A percentile compares a stretch with the other conserved stretches of the same genome.
These are phyloP conservation scores for Arvicanthis niloticus DNA, from an alignment of 2,113 vertebrate genomes.

Conservation along the genomic window DNA sequence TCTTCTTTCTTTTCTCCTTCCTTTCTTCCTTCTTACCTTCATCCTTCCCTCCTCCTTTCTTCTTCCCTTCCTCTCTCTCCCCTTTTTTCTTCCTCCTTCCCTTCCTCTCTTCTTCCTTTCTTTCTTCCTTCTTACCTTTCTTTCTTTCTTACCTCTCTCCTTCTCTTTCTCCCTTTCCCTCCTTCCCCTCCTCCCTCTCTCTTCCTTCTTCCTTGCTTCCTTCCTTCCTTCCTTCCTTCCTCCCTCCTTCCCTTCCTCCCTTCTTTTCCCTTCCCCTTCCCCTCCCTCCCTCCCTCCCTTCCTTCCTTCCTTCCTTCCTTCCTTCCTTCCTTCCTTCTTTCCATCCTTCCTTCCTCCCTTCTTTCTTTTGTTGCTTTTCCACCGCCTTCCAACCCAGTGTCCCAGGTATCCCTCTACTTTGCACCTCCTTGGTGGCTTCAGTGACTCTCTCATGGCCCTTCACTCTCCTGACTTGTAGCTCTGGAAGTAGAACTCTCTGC, in stretches of 20 bases:
- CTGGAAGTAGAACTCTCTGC: not conserved
- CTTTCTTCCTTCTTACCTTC: not conserved
- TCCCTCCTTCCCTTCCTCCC: too few relatives aligned
- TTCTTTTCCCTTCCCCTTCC: not conserved
- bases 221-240: rapidly evolving
- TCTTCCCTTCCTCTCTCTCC: too few relatives aligned
- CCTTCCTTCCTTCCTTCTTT: too few relatives aligned
- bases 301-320: not conserved
- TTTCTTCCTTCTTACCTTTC: not conserved
- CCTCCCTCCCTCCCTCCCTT: too few relatives aligned
- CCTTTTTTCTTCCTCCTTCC: too few relatives aligned
- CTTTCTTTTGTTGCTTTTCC: not conserved
- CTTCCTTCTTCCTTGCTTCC: not conserved
- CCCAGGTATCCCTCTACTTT: not conserved
- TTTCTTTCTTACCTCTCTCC: too few relatives aligned
- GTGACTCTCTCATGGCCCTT: not conserved
- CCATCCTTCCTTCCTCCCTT: not conserved
- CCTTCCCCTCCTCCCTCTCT: not conserved
- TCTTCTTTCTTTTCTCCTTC: not conserved
- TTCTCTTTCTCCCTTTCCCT: not conserved
- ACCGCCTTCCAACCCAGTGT: not conserved
- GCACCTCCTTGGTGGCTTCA: not conserved
- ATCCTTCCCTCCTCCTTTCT: too few relatives aligned
- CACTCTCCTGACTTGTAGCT: not conserved
- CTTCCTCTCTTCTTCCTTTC: too few relatives aligned